Evolutionary conservation across 2,888 invertebrate genomes (phyloP).

Genomic region (Drosophila putrida): DNA sequence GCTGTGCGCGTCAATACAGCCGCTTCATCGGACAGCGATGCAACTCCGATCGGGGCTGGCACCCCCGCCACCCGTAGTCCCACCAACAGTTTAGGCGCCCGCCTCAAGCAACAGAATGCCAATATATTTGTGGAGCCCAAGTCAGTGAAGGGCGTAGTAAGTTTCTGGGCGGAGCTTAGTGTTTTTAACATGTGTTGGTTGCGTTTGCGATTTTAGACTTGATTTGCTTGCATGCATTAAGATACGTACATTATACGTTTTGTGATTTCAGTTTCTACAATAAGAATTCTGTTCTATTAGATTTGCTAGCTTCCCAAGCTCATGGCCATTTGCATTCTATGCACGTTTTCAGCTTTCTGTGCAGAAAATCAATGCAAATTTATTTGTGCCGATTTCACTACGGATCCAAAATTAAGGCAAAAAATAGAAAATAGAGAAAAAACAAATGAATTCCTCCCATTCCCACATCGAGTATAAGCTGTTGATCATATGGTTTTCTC

Average conservation of each 20-base stretch:
- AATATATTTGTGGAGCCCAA: conserved; percentile 84
- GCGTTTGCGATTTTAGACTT: conserved; percentile 40
- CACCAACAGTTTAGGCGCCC: conserved; percentile 80
- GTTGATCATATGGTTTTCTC: conserved; percentile 47
- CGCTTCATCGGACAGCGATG: conserved; percentile 84
- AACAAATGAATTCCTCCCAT: conserved; percentile 21
- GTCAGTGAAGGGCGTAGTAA: conserved; percentile 82
- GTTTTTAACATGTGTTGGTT: conserved; percentile 18
- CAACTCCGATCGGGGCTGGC: conserved; percentile 83
- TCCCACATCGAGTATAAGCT: background rate
- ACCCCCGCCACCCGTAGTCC: conserved; percentile 84
- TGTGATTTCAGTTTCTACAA: conserved; percentile 23
- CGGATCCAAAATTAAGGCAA: conserved; percentile 27
- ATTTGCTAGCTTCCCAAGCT: conserved; percentile 5
- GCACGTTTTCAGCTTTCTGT: conserved; percentile 52
- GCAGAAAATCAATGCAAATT: conserved; percentile 61
- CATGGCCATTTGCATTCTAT: conserved; percentile 25
- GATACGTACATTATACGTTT: conserved; percentile 10
- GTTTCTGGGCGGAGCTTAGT: conserved; percentile 37
- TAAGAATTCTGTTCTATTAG: conserved; percentile 15
- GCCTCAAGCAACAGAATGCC: conserved; percentile 75
- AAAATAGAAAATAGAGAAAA: conserved; percentile 3
- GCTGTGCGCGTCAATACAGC: conserved; percentile 81
- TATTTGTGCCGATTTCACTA: conserved; percentile 51
- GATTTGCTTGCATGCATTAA: conserved; percentile 43